Evolutionary conservation across 2,797 vertebrate species (phyloP).

Genomic region (Melanotaenia nigrans): DNA sequence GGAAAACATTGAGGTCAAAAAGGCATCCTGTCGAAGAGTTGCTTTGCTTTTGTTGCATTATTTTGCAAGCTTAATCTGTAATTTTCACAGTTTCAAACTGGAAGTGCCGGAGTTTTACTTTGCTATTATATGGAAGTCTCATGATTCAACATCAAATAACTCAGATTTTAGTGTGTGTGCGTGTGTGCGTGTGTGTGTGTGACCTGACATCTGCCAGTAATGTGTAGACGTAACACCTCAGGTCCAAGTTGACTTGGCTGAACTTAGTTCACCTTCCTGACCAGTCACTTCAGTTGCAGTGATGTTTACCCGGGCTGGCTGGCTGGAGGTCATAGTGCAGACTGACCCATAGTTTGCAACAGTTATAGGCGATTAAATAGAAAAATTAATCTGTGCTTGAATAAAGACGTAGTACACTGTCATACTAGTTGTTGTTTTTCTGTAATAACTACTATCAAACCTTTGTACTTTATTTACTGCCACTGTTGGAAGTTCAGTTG

Average conservation of each 20-base stretch:
- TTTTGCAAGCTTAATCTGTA: conserved; percentile 13
- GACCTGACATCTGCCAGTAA: not conserved
- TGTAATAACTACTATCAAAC: conserved; percentile 32
- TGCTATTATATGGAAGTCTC: conserved; percentile 3
- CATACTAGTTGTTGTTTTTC: conserved; percentile 22
- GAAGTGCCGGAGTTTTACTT: conserved; percentile 24
- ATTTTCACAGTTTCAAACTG: conserved; percentile 19
- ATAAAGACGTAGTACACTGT: conserved; percentile 21
- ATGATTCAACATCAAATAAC: conserved; percentile 14
- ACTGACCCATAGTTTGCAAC: not conserved
- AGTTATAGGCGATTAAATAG: too few relatives aligned
- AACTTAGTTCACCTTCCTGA: not conserved
- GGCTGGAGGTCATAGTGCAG: not conserved
- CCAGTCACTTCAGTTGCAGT: not conserved
- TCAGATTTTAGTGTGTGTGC: not conserved
- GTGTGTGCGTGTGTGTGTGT: too few relatives aligned
- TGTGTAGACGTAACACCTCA: not conserved
- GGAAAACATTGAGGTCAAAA: conserved; percentile 53
- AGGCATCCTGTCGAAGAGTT: conserved; percentile 15
- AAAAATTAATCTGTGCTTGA: too few relatives aligned
- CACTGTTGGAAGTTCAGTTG: conserved; percentile 26
- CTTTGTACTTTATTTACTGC: conserved; percentile 15
- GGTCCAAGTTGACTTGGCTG: not conserved
- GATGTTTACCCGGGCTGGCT: not conserved
- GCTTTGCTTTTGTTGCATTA: conserved; percentile 31